Evolutionary conservation across 2,113 vertebrate genomes (phyloP), one percentile per base, ranked within the genome.

Genomic region (Microcebus griseorufus): DNA sequence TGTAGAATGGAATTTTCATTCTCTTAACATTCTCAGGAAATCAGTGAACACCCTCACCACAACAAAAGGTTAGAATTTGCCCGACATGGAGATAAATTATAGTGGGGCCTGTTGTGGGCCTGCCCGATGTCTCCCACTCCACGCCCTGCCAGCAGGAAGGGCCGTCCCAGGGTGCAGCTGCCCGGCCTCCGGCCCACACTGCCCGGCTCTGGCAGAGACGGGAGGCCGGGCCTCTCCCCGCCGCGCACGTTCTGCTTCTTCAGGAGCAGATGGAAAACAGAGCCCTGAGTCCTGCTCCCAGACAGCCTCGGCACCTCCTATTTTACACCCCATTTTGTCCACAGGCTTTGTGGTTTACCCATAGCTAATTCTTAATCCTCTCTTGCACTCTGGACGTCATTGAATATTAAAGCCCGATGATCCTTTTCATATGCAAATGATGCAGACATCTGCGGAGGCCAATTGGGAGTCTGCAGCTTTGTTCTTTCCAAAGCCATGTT

Each of bases 161-260:
- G 6, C 10, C 0, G 11, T 23, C 23, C 0, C 39, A 32, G 37
- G 42, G 5, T 0, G 3, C 6, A 2, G 7, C n/a, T 65, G 48
- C 55, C 67, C 8, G 7, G 48, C 4, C 37, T 34, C 45, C 0
- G 34, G 58, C 27, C n/a, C 45, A 42, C 5, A 3, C 9, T 5
- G 23, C 51, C 17, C 11, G 10, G 32, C 29, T 45, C 62, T 37
- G 51, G 32, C 37, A 29, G 2, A 27, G 13, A 58, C 18, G 4
- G 58, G 22, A 11, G 3, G 18, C 23, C 3, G 0, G 9, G 67
- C 4, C 18, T 65, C 37, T 83, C 22, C 4, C 2, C 42, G 16
- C 18, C 1, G 8, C 5, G 6, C 55, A 22, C 9, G 8, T 20
- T 39, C 6, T 32, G 16, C 27, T 34, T 20, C 23, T 70, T 22